Base-by-base conservation (phyloP, 2,113 vertebrate species). In the Callipepla californica region DNA sequence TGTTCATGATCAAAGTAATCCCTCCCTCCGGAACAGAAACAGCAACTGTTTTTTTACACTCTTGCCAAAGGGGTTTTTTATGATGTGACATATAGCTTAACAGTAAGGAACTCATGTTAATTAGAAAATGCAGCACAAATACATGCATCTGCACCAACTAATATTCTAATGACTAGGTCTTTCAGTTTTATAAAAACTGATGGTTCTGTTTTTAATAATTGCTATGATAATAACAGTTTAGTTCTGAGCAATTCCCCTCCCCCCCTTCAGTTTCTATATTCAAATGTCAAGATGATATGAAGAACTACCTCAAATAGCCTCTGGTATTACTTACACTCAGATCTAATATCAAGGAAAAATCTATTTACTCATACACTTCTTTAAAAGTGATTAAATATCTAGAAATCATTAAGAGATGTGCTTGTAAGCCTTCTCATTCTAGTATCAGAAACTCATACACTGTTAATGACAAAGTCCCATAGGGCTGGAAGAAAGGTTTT, bases 21-120 rank as follows among this genome's bases (percentile, higher is more conserved):
- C 10, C 68, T 55, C 45, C 74, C 67, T 84, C 86, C 69, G 74
- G 86, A 96, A 89, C 1, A 93, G 88, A 88, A 80, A 86, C 69
- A 86, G 84, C 74, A 96, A 90, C 89, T 92, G 86, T 91, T 93
- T 92, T 93, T 91, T 78, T 78, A 89, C 69, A 73, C 81, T 82
- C 58, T 45, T 66, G 76, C 40, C 67, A 89, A 15, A 68, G 34
- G 61, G 76, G 26, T 89, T 94, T 93, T 93, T 57, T 88, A 87
- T 48, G 89, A 89, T 47, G 68, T 44, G 7, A 30, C 58, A 22
- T 34, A 61, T 7, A 89, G 73, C 63, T 5, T 68, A 62, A 89
- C 83, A 79, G n/a, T 26, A 55, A 77, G 76, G 80, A 93, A 92
- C 57, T 53, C 10, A 4, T 6, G 50, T 84, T 61, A 92, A 17